Conservation (phyloP, 2,888 invertebrate genomes). For the Lasioglossum oenotherae region DNA sequence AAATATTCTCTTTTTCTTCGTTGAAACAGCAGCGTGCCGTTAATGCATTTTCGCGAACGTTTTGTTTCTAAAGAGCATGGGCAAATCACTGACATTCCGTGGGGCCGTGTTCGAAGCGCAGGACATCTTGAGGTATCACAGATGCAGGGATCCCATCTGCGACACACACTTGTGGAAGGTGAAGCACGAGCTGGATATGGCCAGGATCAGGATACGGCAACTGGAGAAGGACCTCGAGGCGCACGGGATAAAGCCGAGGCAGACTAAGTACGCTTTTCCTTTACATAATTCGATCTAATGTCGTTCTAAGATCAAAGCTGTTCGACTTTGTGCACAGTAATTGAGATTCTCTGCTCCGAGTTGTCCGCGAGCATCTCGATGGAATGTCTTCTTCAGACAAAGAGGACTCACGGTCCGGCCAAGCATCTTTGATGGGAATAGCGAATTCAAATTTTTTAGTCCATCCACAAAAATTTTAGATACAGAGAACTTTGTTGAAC, state of each 20-base stretch:
- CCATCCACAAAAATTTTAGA: background rate
- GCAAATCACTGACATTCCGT: slow-evolving; percentile 92
- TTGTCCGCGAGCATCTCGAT: slow-evolving; percentile 26
- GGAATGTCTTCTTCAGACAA: background rate
- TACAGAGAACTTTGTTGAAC: background rate
- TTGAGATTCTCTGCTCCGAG: slow-evolving; percentile 23
- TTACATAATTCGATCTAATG: slow-evolving; percentile 24
- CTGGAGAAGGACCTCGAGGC: slow-evolving; percentile 94
- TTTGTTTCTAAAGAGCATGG: slow-evolving; percentile 86
- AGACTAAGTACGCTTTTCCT: slow-evolving; percentile 82
- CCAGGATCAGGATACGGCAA: slow-evolving; percentile 92
- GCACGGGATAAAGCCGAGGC: slow-evolving; percentile 92
- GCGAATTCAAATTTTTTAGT: background rate
- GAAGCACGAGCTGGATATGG: slow-evolving; percentile 95
- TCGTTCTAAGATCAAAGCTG: slow-evolving; percentile 28
- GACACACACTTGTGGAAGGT: slow-evolving; percentile 95
- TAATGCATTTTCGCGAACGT: background rate
- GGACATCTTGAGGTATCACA: slow-evolving; percentile 90
- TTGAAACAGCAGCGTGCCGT: background rate
- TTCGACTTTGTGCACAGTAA: slow-evolving; percentile 34
- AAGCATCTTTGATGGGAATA: background rate
- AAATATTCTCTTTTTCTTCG: background rate
- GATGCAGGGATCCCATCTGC: slow-evolving; percentile 92
- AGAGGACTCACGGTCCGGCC: background rate
- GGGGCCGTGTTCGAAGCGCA: slow-evolving; percentile 92